These are phyloP conservation scores for Rhizoglyphus robini DNA, from an alignment of 1,140 invertebrate species.

Conservation along the genomic window DNA sequence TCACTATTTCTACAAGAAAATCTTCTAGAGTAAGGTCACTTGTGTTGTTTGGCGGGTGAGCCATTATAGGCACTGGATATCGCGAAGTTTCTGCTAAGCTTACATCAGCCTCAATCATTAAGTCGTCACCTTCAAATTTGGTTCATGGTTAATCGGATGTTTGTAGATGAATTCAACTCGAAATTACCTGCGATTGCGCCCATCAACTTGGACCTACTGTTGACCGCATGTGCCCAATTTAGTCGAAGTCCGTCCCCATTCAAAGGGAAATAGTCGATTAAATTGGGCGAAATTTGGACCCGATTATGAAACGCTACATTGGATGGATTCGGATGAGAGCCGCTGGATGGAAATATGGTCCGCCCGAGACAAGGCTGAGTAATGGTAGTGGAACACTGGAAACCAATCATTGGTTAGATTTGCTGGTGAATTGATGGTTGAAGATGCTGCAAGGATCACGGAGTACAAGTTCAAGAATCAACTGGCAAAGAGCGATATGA, in stretches of 20 bases:
- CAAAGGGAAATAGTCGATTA: conserved; percentile 28
- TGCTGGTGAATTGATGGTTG: not conserved
- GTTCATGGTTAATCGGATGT: not conserved
- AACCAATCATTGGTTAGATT: conserved; percentile 19
- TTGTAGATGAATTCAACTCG: not conserved
- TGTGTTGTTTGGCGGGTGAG: conserved; percentile 53
- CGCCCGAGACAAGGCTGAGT: conserved; percentile 18
- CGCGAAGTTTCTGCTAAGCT: conserved; percentile 41
- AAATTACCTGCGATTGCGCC: conserved; percentile 42
- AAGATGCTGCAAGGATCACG: not conserved
- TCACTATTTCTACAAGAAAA: conserved; percentile 49
- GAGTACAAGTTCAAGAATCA: too few species aligned
- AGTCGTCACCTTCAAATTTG: conserved; percentile 41
- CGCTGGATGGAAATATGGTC: conserved; percentile 1
- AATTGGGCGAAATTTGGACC: conserved; percentile 21
- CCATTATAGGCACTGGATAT: conserved; percentile 59
- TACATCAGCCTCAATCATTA: conserved; percentile 80
- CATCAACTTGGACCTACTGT: conserved; percentile 47
- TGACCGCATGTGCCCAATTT: conserved; percentile 69
- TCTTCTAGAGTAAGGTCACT: conserved; percentile 61
- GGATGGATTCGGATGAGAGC: conserved; percentile 9
- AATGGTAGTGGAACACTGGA: conserved; percentile 24
- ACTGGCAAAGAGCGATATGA: too few species aligned
- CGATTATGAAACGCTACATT: conserved; percentile 1
- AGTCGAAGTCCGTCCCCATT: conserved; percentile 35